These are phyloP conservation scores for Leucania comma DNA, from an alignment of 2,888 invertebrate genomes.

Conservation along the genomic window DNA sequence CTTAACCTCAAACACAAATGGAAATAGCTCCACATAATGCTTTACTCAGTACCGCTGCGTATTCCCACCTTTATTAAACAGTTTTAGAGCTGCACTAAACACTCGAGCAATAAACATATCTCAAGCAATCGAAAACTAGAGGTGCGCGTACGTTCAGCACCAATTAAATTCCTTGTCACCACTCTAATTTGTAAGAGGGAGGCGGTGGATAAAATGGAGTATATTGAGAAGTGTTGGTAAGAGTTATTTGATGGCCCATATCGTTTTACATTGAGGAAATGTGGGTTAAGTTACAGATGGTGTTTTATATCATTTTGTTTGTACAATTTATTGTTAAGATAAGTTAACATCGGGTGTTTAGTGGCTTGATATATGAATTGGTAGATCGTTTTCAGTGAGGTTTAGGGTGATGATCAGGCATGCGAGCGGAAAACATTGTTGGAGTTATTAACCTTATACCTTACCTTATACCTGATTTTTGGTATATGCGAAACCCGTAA, in stretches of 20 bases:
- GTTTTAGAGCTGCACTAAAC: conserved; percentile 55
- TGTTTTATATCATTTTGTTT: neutral
- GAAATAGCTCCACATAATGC: conserved; percentile 7
- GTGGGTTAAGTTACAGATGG: conserved; percentile 21
- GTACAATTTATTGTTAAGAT: neutral
- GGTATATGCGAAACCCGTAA: too few species aligned
- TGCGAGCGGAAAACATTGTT: too few species aligned
- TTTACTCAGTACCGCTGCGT: conserved; percentile 10
- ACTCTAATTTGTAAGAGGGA: conserved; percentile 72
- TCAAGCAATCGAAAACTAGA: conserved; percentile 73
- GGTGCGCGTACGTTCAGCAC: conserved; percentile 55
- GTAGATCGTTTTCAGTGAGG: too few species aligned
- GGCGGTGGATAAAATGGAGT: conserved; percentile 66
- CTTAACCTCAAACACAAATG: conserved; percentile 10
- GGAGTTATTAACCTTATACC: too few species aligned
- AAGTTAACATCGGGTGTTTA: too few species aligned
- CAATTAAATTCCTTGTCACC: conserved; percentile 64
- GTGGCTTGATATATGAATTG: too few species aligned
- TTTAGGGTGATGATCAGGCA: too few species aligned
- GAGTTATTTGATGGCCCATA: conserved; percentile 68
- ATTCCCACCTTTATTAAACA: conserved; percentile 57
- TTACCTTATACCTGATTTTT: too few species aligned
- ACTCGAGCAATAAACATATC: conserved; percentile 66
- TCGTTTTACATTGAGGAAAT: conserved; percentile 57
- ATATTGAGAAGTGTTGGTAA: conserved; percentile 70